Evolutionary conservation across 2,113 vertebrate genomes (phyloP), one percentile per base, ranked within the genome.

Genomic region (Pseudorhombus dupliciocellatus): DNA sequence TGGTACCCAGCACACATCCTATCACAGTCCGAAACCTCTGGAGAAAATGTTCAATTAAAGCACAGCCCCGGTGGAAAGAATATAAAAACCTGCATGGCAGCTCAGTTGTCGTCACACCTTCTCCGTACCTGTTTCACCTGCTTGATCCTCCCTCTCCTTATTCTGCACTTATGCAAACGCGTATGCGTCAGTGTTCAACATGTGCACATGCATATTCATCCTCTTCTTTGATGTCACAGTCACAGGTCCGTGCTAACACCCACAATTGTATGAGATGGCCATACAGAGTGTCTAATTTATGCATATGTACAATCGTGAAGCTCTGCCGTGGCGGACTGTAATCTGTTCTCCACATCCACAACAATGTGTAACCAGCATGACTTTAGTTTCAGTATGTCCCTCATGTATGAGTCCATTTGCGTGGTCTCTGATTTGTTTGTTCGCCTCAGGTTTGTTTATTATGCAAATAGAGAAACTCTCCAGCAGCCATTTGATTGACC

Each of bases 21-120:
- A 79, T 81, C 69, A 46, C 68, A 75, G 71, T 65, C 70, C 62
- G 28, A 80, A 80, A 70, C 73, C 88, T 83, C 73, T 60, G 52
- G 82, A 86, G 85, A 75, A 82, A 85, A 87, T 72, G 66, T 89
- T 86, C 78, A 84, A 83, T 90, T 87, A 87, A 83, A 86, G 76
- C 67, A 62, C 40, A 66, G 22, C 51, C 61, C 42, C 53, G 34
- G 75, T 68, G 67, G 56, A 84, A 59, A 40, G 25, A 66, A 78
- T 62, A 84, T 66, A 71, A 77, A 86, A 75, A 66, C 51, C 31
- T 57, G 64, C 70, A 65, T 18, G n/a, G 30, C 50, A 16, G 11
- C 68, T 55, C 57, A 66, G 24, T 44, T 70, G 46, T 58, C 28
- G 48, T 62, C 7, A 64, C 78, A 46, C 18, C 42, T 52, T 26